These are phyloP conservation scores for Zootermopsis nevadensis DNA, from an alignment of 2,888 invertebrate species.

Conservation along the genomic window DNA sequence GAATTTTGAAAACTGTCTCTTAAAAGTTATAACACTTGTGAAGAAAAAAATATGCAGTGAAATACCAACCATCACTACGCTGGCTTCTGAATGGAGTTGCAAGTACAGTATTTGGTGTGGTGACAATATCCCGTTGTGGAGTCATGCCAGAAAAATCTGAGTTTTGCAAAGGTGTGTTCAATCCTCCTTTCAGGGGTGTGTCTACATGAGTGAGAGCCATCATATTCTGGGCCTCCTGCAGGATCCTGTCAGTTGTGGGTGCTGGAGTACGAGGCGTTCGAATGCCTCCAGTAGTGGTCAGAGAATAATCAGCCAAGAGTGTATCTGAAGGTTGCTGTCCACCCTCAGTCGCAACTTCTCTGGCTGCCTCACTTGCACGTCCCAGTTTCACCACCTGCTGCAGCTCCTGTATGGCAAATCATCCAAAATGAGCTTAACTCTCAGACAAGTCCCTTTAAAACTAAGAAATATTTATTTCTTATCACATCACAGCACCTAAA, in stretches of 20 bases:
- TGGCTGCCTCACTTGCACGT: conserved; percentile 81
- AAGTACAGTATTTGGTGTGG: conserved; percentile 92
- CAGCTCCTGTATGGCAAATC: conserved; percentile 70
- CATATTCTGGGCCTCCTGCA: conserved; percentile 97
- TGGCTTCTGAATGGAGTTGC: conserved; percentile 82
- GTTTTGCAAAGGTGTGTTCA: conserved; percentile 93
- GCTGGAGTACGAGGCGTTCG: conserved; percentile 87
- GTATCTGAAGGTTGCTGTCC: conserved; percentile 82
- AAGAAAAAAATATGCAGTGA: too few species aligned
- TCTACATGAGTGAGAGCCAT: conserved; percentile 98
- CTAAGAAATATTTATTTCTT: too few species aligned
- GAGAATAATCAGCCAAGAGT: conserved; percentile 89
- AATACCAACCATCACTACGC: conserved; percentile 54
- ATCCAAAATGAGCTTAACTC: conserved; percentile 6
- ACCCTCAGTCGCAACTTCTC: conserved; percentile 77
- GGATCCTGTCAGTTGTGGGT: conserved; percentile 81
- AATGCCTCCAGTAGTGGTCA: conserved; percentile 74
- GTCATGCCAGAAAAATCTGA: conserved; percentile 88
- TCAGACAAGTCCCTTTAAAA: too few species aligned
- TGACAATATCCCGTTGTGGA: conserved; percentile 76
- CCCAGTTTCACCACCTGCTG: conserved; percentile 95
- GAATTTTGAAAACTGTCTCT: too few species aligned
- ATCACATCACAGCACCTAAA: too few species aligned
- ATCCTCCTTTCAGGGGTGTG: conserved; percentile 93
- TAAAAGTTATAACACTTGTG: too few species aligned